Evolutionary conservation across 1,140 invertebrate species (phyloP), one percentile per base, ranked within the genome.

Genomic region (Subanguina moxae): DNA sequence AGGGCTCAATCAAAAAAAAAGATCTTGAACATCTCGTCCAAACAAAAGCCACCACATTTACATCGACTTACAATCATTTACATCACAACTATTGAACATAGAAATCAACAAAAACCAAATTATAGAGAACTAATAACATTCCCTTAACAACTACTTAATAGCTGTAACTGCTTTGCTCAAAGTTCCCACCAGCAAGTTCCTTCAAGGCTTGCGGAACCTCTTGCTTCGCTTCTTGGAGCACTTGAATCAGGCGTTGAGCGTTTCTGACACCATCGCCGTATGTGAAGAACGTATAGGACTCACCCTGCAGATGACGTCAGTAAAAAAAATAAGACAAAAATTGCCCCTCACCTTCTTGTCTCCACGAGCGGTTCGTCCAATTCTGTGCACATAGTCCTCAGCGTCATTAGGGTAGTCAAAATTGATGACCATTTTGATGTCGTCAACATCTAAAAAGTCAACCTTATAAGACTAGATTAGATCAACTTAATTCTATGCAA

Each of bases 361-460:
- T 62, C 89, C 91, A 32, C 95, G 87, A 58, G 92, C 95, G 68
- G 95, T 98, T 76, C 95, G 89, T 32, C 95, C 95, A 84, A 98
- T 98, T n/a, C 69, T 89, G 85, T 99, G 95, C 80, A 99, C 94
- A 83, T 99, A 99, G 85, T 99, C 95, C 85, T 99, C 95, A 67
- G 92, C 94, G 70, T 91, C 92, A 83, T 91, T 92, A 61, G 95
- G 94, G 85, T 96, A 98, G 85, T 99, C 95, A 87, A 90, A 97
- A 86, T 98, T 99, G 84, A 99, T 93, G 64, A 99, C 95, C 88
- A 92, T 97, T 85, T 94, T 96, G 71, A 98, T 94, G 84, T 97
- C 95, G 85, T 95, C 92, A 78, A 99, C 94, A 89, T 98, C 94
- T 97, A 85, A 68, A 84, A 87, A 57, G 13, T 21, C 13, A 38